These are phyloP conservation scores for Muscicapa adusta DNA, from an alignment of 2,113 vertebrate genomes.

Conservation along the genomic window DNA sequence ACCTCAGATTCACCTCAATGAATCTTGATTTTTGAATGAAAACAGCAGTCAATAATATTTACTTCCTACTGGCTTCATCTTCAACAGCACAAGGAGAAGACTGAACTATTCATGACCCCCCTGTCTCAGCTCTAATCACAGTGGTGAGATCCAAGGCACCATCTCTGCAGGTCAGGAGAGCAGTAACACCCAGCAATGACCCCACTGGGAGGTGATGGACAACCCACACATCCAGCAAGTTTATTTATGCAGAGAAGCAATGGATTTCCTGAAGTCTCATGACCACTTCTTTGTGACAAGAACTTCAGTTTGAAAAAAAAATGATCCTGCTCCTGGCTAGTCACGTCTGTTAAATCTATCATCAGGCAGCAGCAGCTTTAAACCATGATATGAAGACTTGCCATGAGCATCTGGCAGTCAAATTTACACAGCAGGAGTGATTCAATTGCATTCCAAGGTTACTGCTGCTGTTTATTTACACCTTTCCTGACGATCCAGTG, in stretches of 20 bases:
- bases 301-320: not conserved
- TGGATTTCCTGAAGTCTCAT: not conserved
- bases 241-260: not conserved
- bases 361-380: not conserved
- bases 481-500: not conserved
- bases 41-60: constrained; percentile 65
- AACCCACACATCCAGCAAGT: not conserved
- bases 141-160: not conserved
- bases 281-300: not conserved
- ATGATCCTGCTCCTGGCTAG: not conserved
- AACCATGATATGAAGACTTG: not conserved
- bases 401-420: not conserved
- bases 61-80: constrained; percentile 47
- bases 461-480: not conserved
- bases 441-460: not conserved
- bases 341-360: not conserved
- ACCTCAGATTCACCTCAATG: constrained; percentile 59
- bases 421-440: not conserved
- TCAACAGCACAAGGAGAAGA: constrained; percentile 25
- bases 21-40: constrained; percentile 66
- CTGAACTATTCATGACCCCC: constrained; percentile 54
- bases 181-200: not conserved
- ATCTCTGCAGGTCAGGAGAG: not conserved
- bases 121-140: not conserved
- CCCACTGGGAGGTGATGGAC: not conserved